A percentile compares a stretch with the other conserved stretches of the same genome.
Evolutionary conservation across 2,113 vertebrate genomes (phyloP).

Genomic region (Otolemur garnettii): DNA sequence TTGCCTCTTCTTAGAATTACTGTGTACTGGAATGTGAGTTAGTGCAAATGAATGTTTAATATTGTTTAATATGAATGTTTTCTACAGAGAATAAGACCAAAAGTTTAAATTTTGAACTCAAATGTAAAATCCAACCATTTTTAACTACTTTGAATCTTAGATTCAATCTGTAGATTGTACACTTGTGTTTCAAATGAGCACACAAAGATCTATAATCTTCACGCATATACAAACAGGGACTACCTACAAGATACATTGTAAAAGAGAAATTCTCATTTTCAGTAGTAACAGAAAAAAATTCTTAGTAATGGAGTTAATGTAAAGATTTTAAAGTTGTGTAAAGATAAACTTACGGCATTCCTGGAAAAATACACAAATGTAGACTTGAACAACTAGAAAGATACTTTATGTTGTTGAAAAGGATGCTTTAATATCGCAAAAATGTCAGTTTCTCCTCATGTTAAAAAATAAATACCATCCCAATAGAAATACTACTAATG

Average conservation of each 20-base stretch:
- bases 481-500: background rate
- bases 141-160: background rate
- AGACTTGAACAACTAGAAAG: background rate
- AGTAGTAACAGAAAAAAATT: background rate
- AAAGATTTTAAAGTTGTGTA: background rate
- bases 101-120: background rate
- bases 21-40: background rate
- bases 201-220: background rate
- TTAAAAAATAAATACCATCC: background rate
- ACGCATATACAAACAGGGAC: background rate
- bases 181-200: background rate
- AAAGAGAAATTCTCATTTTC: background rate
- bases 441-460: background rate
- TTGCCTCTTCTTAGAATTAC: background rate
- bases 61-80: background rate
- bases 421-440: background rate
- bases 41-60: background rate
- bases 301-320: background rate
- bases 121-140: background rate
- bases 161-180: background rate
- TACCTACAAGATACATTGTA: background rate
- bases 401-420: background rate
- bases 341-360: background rate
- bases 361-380: background rate
- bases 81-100: background rate